A percentile compares a stretch with the other conserved stretches of the same genome.
These are phyloP conservation scores for Lepidothrix coronata DNA, from an alignment of 2,113 vertebrate genomes.

Conservation along the genomic window DNA sequence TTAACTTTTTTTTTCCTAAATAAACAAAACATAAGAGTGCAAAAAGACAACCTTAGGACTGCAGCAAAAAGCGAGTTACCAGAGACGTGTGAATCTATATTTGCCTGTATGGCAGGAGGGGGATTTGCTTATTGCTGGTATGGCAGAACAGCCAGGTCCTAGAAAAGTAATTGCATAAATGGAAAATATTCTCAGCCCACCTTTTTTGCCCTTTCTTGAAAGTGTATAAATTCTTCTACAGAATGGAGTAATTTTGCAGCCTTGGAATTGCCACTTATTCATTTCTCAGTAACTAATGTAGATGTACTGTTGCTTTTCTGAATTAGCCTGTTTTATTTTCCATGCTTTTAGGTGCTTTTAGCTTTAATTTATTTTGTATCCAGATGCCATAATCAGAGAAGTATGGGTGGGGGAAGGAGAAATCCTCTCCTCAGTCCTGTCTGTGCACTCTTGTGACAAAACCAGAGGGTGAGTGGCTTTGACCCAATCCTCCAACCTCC, in stretches of 20 bases:
- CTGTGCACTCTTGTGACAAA: neutral
- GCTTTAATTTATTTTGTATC: neutral
- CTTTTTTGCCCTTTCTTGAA: neutral
- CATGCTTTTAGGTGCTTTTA: neutral
- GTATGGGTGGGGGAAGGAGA: neutral
- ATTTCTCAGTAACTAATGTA: neutral
- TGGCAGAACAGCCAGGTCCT: neutral
- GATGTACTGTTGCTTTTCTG: neutral
- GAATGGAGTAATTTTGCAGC: neutral
- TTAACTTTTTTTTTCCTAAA: neutral
- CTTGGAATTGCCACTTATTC: neutral
- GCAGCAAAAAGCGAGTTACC: neutral
- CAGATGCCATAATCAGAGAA: neutral
- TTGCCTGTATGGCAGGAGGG: fast-evolving
- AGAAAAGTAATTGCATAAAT: neutral
- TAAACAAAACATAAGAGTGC: neutral
- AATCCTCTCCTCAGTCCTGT: neutral
- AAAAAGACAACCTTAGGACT: neutral
- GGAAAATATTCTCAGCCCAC: neutral
- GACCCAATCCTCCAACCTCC: neutral
- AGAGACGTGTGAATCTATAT: neutral
- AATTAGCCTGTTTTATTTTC: neutral
- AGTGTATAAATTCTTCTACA: neutral
- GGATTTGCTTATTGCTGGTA: neutral
- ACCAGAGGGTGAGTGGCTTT: neutral